phyloP scores from a whole-genome alignment of 1,140 invertebrate genomes.

The Cotesia typhae region DNA sequence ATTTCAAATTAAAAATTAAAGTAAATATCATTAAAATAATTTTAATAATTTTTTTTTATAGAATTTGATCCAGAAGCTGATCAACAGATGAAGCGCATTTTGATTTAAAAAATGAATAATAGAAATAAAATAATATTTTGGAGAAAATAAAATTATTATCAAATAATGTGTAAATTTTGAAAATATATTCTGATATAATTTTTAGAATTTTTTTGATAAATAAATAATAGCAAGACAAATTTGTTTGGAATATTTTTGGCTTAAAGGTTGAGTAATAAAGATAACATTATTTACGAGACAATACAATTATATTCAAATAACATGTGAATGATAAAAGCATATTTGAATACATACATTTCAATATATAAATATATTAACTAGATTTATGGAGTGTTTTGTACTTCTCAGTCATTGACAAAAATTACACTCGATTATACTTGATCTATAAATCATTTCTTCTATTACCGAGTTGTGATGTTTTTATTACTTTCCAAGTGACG shows the following conservation, averaged over 20 bases:
- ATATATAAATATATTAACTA: conserved; percentile 57
- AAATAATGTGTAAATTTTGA: too few relatives aligned
- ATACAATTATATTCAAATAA: conserved; percentile 42
- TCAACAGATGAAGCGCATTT: too few relatives aligned
- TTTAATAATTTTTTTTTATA: not conserved
- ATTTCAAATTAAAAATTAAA: not conserved
- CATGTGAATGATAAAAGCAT: conserved; percentile 53
- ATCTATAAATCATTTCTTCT: conserved; percentile 20
- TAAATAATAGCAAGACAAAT: too few relatives aligned
- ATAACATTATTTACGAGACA: conserved; percentile 27
- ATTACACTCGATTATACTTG: conserved; percentile 49
- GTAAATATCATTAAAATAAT: not conserved
- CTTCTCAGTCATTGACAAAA: conserved; percentile 58
- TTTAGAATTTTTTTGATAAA: too few relatives aligned
- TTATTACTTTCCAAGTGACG: conserved; percentile 9
- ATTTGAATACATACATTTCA: conserved; percentile 51
- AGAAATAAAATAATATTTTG: too few relatives aligned
- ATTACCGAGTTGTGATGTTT: conserved; percentile 23
- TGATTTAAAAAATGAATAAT: too few relatives aligned
- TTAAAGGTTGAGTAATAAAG: conserved; percentile 13
- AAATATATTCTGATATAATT: too few relatives aligned
- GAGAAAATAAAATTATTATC: too few relatives aligned
- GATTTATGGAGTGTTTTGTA: conserved; percentile 59
- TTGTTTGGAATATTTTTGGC: conserved; percentile 22
- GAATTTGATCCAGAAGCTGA: not conserved